Percentiles rank a stretch among this genome's conserved stretches.
These are phyloP conservation scores for Drosophila leonis DNA, from an alignment of 2,888 invertebrate genomes.

Conservation along the genomic window DNA sequence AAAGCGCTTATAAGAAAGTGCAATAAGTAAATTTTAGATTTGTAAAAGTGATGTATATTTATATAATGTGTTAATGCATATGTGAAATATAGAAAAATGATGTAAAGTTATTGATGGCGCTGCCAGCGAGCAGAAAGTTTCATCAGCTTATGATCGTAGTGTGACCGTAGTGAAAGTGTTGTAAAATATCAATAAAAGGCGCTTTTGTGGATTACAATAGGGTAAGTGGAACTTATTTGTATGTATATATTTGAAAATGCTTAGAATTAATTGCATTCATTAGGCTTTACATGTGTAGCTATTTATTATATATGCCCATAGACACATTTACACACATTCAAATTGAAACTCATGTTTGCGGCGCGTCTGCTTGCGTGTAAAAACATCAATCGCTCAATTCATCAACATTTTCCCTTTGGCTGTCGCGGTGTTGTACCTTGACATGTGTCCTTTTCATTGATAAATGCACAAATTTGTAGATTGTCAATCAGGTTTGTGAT, in stretches of 20 bases:
- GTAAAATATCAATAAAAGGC: not conserved
- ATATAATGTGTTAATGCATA: not conserved
- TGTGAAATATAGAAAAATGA: too few relatives aligned
- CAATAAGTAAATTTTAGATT: not conserved
- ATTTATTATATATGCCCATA: constrained; percentile 5
- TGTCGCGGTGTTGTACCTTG: constrained; percentile 37
- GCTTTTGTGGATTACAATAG: not conserved
- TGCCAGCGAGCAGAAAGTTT: not conserved
- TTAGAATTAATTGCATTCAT: constrained; percentile 8
- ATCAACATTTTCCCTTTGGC: constrained; percentile 51
- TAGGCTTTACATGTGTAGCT: constrained; percentile 3
- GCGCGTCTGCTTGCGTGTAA: constrained; percentile 65
- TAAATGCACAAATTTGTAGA: constrained; percentile 77
- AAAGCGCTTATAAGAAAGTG: not conserved
- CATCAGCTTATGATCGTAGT: not conserved
- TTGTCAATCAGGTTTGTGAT: constrained; percentile 67
- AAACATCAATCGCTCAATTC: constrained; percentile 68
- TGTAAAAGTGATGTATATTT: not conserved
- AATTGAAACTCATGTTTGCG: constrained; percentile 40
- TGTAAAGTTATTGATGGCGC: not conserved
- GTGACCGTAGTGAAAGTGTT: not conserved
- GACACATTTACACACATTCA: not conserved
- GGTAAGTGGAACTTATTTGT: not conserved
- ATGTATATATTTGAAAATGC: not conserved
- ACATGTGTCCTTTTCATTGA: constrained; percentile 67